phyloP scores from a whole-genome alignment of 1,140 invertebrate genomes.

The Lanistes nyassanus region DNA sequence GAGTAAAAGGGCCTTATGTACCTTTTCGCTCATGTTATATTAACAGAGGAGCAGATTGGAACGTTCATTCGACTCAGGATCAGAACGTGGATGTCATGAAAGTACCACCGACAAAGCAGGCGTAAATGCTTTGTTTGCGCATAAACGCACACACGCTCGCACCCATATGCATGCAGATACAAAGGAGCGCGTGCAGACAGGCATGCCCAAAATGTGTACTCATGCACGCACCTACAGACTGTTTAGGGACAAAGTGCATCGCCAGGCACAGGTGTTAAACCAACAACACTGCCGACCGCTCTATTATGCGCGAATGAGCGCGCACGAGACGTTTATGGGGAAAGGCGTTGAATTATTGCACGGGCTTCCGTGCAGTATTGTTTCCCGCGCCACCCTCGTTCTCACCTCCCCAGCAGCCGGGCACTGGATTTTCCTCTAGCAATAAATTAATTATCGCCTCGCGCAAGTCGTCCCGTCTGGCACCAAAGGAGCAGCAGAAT shows the following conservation, averaged over 20 bases:
- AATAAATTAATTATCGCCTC: too few relatives aligned
- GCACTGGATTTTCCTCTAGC: too few relatives aligned
- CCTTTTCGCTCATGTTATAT: not conserved
- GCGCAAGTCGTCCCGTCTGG: too few relatives aligned
- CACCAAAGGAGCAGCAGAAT: too few relatives aligned
- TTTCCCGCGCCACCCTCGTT: not conserved
- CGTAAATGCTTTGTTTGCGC: not conserved
- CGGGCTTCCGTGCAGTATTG: not conserved
- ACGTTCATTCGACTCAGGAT: not conserved
- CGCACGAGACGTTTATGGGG: not conserved
- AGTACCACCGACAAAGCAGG: too few relatives aligned
- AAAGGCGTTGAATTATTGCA: not conserved
- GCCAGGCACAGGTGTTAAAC: not conserved
- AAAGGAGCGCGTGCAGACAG: slow-evolving; percentile 4
- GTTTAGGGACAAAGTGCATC: not conserved
- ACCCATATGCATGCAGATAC: not conserved
- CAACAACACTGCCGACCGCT: not conserved
- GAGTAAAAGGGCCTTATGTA: not conserved
- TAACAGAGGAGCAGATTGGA: not conserved
- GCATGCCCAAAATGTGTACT: not conserved
- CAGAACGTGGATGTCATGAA: too few relatives aligned
- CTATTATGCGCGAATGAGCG: not conserved
- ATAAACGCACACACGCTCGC: not conserved
- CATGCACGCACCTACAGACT: not conserved
- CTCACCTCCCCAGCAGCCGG: too few relatives aligned